A percentile compares a stretch with the other conserved stretches of the same genome.
These are phyloP conservation scores for Scaptomyza flava DNA, from an alignment of 2,888 invertebrate species.

Conservation along the genomic window DNA sequence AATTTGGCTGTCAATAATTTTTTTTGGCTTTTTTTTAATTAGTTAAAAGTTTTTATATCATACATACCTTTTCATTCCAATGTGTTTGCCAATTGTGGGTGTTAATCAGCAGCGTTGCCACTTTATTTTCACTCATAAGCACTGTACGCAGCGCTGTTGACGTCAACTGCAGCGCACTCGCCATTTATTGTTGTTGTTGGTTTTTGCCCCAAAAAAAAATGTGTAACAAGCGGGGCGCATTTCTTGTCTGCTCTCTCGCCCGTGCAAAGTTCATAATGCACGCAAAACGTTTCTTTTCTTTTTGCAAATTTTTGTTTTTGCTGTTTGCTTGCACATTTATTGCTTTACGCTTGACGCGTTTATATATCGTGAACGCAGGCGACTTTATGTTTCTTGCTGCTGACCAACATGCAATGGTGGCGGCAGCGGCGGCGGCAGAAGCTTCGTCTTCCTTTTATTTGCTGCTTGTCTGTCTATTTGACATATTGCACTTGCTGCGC, in stretches of 20 bases:
- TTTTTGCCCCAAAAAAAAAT: slow-evolving; percentile 33
- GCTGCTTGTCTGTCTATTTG: slow-evolving; percentile 62
- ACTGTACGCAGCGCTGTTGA: slow-evolving; percentile 43
- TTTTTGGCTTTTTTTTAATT: background rate
- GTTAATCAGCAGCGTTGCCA: slow-evolving; percentile 17
- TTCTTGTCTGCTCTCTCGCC: slow-evolving; percentile 63
- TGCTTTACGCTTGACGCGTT: slow-evolving; percentile 80
- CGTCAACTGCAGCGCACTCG: slow-evolving; percentile 35
- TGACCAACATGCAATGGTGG: slow-evolving; percentile 59
- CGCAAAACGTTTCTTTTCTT: slow-evolving; percentile 54
- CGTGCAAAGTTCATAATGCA: slow-evolving; percentile 77
- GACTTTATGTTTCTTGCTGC: slow-evolving; percentile 46
- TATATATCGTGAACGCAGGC: slow-evolving; percentile 32
- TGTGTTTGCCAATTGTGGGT: slow-evolving; percentile 5
- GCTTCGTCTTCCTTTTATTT: slow-evolving; percentile 16
- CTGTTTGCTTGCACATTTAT: slow-evolving; percentile 72
- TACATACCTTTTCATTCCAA: background rate
- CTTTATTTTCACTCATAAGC: slow-evolving; percentile 26
- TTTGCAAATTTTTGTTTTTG: slow-evolving; percentile 20
- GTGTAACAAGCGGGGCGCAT: slow-evolving; percentile 57
- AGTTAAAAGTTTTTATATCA: background rate
- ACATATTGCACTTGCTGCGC: slow-evolving; percentile 73
- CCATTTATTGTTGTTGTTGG: slow-evolving; percentile 17
- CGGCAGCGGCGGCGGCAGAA: background rate
- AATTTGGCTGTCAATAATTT: too few species aligned